Base-by-base conservation (phyloP, 2,797 vertebrate genomes). In the Sus cebifrons region DNA sequence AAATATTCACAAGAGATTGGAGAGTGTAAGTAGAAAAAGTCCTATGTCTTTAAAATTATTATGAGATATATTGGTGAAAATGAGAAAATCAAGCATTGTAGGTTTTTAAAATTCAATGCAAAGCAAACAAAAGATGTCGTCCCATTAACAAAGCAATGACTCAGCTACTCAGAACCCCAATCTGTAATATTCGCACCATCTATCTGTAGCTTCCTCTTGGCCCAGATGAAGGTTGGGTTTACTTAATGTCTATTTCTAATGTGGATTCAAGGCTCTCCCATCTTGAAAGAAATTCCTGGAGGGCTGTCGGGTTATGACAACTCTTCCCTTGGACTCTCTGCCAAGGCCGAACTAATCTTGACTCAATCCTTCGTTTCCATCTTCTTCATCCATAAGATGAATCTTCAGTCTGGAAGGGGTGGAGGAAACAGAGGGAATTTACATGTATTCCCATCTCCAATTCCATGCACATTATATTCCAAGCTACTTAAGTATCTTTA, bases 11-110 rank as follows among this genome's bases (percentile, higher is more conserved):
- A 89, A 32, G 52, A 91, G 36, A 86, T 79, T 74, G 52, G 15
- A 29, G 81, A 89, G 23, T 96, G 49, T 70, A 96, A 95, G 91
- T 36, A 93, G 71, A 96, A 96, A 95, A 95, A 5, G 16, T 81
- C 58, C 82, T 92, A 97, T 78, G n/a, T 56, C 89, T 96, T 15
- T 94, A 94, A 97, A 94, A 81, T 23, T 44, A 44, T 44, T 58
- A 6, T 27, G 88, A 97, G 90, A 87, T 54, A 29, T 56, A 5
- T 27, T 75, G 88, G 13, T 27, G 29, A 67, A 83, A 84, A 73
- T 73, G 58, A 60, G 68, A 73, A 81, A 89, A 87, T 21, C 27
- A 79, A 83, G 25, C 68, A 75, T 2, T 15, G 16, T 74, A 27
- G 25, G 32, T 70, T 86, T 94, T 93, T 58, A 23, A 77, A 60